A percentile compares a stretch with the other conserved stretches of the same genome.
phyloP scores from a whole-genome alignment of 2,113 vertebrate genomes.

The Spheniscus mendiculus region DNA sequence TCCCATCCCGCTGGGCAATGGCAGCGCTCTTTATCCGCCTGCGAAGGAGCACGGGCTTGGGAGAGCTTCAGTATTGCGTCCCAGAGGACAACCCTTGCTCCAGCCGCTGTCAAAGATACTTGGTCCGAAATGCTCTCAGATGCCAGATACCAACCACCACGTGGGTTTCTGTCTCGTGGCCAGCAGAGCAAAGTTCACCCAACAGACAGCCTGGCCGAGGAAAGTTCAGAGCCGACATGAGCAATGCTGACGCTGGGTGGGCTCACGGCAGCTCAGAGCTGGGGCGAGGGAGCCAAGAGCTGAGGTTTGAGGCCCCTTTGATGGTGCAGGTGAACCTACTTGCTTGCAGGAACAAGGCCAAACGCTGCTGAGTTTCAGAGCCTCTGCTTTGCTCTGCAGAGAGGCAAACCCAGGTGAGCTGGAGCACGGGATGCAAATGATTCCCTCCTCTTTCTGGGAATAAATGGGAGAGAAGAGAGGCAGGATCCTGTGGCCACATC shows the following conservation, averaged over 20 bases:
- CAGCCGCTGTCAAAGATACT: accelerated
- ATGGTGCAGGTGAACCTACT: neutral
- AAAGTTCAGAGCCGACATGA: neutral
- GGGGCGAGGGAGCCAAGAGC: neutral
- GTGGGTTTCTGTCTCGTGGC: accelerated
- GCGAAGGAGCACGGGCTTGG: accelerated
- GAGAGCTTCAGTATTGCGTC: neutral
- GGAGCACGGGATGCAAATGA: neutral
- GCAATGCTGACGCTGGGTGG: accelerated
- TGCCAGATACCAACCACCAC: accelerated
- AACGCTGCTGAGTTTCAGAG: neutral
- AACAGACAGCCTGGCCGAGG: neutral
- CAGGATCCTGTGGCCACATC: accelerated
- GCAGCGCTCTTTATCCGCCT: neutral
- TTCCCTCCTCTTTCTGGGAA: neutral
- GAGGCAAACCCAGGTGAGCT: neutral
- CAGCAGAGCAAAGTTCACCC: neutral
- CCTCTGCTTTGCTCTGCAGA: neutral
- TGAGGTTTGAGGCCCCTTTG: neutral
- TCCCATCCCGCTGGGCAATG: neutral
- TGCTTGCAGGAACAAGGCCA: neutral
- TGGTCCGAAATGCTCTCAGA: accelerated
- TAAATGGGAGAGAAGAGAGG: neutral
- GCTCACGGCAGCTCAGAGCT: neutral
- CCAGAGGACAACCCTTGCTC: neutral